Evolutionary conservation across 2,113 vertebrate genomes (phyloP).

Genomic region (Halichoeres trimaculatus): DNA sequence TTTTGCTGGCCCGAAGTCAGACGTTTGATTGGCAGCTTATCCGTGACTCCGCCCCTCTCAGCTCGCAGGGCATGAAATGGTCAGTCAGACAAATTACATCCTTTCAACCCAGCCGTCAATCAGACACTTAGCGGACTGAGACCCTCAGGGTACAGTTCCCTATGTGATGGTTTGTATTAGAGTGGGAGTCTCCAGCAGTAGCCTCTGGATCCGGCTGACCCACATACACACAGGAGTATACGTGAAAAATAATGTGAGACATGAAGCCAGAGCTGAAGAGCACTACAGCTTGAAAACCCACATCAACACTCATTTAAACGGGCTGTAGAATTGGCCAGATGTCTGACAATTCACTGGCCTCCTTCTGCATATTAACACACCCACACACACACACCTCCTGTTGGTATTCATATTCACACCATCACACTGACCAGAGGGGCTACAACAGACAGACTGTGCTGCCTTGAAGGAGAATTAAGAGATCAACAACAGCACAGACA

Average conservation of each 20-base stretch:
- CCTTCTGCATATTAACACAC: slow-evolving; percentile 14
- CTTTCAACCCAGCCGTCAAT: slow-evolving; percentile 67
- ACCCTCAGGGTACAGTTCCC: slow-evolving; percentile 8
- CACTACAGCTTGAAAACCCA: neutral
- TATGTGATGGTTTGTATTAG: slow-evolving; percentile 9
- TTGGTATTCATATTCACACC: slow-evolving; percentile 31
- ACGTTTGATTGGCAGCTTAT: slow-evolving; percentile 50
- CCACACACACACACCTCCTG: slow-evolving; percentile 16
- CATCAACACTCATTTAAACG: slow-evolving; percentile 11
- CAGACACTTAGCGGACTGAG: slow-evolving; percentile 40
- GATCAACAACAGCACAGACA: slow-evolving; percentile 2
- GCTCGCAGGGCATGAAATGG: slow-evolving; percentile 30
- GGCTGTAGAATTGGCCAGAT: slow-evolving; percentile 15
- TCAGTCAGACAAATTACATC: slow-evolving; percentile 58
- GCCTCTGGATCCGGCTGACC: neutral
- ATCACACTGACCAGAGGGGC: slow-evolving; percentile 3
- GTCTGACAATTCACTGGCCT: slow-evolving; percentile 8
- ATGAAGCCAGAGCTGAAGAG: neutral
- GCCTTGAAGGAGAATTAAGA: slow-evolving; percentile 10
- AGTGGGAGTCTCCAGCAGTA: slow-evolving; percentile 3
- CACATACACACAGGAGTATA: too few species aligned
- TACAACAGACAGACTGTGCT: slow-evolving; percentile 21
- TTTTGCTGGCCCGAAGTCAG: slow-evolving; percentile 22
- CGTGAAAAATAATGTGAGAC: slow-evolving; percentile 14
- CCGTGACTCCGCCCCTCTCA: slow-evolving; percentile 11